Base-by-base conservation (phyloP, 2,113 vertebrate genomes). In the Scytalopus superciliaris region DNA sequence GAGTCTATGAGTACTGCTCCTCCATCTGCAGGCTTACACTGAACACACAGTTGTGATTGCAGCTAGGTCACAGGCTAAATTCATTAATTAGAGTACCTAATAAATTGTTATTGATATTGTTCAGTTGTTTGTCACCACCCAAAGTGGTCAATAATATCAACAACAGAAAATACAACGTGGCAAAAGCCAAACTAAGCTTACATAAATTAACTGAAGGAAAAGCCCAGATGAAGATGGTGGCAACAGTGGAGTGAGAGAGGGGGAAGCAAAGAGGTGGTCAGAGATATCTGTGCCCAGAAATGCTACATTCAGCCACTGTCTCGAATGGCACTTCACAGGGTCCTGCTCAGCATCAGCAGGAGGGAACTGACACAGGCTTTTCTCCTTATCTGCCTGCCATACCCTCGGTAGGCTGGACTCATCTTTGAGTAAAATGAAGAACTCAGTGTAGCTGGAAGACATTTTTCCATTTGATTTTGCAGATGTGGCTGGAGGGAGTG, bases 31-130 rank as follows among this genome's bases (percentile, higher is more conserved):
- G 45, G 14, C 42, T 73, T 53, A 24, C 10, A 39, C 22, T 23
- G 44, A 86, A 21, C 2, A 0, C 33, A 49, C 59, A 53, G 67
- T 10, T 85, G 40, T 68, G 79, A 85, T 2, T 82, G 79, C 66
- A 87, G 45, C 57, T 74, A 47, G 76, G 80, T 87, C 93, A 90
- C 52, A 42, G 85, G 62, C 52, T 87, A 90, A 86, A 90, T 67
- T 90, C 45, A 90, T 94, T 95, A 94, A 95, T 93, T 94, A 94
- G 93, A 96, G 90, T 95, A 89, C 73, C 73, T 60, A 90, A 42
- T 94, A 92, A 94, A 93, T 97, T 92, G 88, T 80, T 92, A 86
- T 42, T 67, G 64, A 66, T 88, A 90, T 30, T 77, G 55, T 90
- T 90, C 45, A 19, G 72, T 84, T 95, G 85, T 93, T 96, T 94